Evolutionary conservation across 2,888 invertebrate genomes (phyloP), one percentile per base, ranked within the genome.

Genomic region (Silvanus unidentatus): DNA sequence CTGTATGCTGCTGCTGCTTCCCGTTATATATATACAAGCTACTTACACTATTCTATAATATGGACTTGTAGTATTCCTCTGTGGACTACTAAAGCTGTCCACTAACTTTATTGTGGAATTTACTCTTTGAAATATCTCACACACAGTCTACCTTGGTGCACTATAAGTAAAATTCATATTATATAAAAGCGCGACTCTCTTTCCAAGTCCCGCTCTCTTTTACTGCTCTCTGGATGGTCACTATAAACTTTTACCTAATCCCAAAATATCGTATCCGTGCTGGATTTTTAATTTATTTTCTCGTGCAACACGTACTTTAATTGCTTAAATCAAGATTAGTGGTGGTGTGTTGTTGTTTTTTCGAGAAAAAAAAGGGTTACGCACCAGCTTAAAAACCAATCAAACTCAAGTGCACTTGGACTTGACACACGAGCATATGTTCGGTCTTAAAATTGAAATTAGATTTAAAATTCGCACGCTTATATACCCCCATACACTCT

Each of bases 31-130:
- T 41, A 41, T 22, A 41, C 15, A 37, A 32, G 12, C 32, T 32
- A 11, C 11, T 12, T 37, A 13, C 37, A 37, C 37, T n/a, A 37
- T 22, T 22, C 22, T 22, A 22, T 22, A 22, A 22, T 22, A 22
- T 22, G 22, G 22, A 32, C 32, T 32, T 32, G 32, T 22, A 22
- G 32, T 32, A 32, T 32, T 32, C 56, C 61, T 62, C 62, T 54
- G 54, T 50, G 60, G 63, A 50, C 62, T 55, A 66, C 65, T 70
- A 69, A 69, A 69, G 55, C 68, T 70, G 69, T 69, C 69, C 61
- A 58, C 64, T 63, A 69, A 68, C 66, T 69, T 69, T 69, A 69
- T 68, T 68, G 59, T 57, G 53, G 57, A 63, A 57, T 63, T 62
- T 60, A 59, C 56, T 48, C 48, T 47, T 48, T 45, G 44, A 50